These are phyloP conservation scores for Taphrorychus bicolor DNA, from an alignment of 2,888 invertebrate species.

Conservation along the genomic window DNA sequence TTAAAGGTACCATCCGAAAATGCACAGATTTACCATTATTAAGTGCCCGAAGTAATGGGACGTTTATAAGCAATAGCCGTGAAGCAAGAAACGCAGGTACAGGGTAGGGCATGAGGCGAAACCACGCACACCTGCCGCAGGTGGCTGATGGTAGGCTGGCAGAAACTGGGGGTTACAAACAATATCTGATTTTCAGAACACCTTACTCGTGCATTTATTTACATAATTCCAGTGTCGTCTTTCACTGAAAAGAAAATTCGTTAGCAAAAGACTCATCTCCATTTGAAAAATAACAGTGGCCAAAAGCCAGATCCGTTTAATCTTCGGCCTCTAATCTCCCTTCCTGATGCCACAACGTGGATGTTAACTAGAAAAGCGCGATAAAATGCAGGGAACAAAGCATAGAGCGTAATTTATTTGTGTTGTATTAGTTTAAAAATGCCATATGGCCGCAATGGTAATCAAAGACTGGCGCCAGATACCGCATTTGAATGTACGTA, in stretches of 20 bases:
- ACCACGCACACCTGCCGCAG: slow-evolving; percentile 22
- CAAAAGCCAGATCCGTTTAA: slow-evolving; percentile 6
- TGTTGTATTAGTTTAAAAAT: slow-evolving; percentile 20
- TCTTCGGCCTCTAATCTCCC: slow-evolving; percentile 11
- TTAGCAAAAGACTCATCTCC: too few species aligned
- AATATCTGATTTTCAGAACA: slow-evolving; percentile 27
- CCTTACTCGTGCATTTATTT: slow-evolving; percentile 17
- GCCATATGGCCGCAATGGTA: slow-evolving; percentile 21
- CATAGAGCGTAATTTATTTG: slow-evolving; percentile 20
- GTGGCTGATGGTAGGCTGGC: slow-evolving; percentile 17
- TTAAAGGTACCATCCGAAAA: neutral
- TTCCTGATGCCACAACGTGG: slow-evolving; percentile 16
- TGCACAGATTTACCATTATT: neutral
- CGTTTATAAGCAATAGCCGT: slow-evolving; percentile 1
- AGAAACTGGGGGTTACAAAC: slow-evolving; percentile 18
- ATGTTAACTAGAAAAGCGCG: slow-evolving; percentile 7
- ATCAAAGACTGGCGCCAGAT: slow-evolving; percentile 24
- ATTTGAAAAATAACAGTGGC: neutral
- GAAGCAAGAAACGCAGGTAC: slow-evolving; percentile 9
- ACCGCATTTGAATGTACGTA: neutral
- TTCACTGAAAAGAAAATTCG: too few species aligned
- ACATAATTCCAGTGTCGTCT: slow-evolving; percentile 13
- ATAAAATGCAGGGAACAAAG: slow-evolving; percentile 11
- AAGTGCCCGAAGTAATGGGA: neutral
- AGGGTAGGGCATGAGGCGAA: slow-evolving; percentile 7